Percentiles rank a stretch among this genome's conserved stretches.
Evolutionary conservation across 2,888 invertebrate species (phyloP).

Genomic region (Aleiodes leptofemur): DNA sequence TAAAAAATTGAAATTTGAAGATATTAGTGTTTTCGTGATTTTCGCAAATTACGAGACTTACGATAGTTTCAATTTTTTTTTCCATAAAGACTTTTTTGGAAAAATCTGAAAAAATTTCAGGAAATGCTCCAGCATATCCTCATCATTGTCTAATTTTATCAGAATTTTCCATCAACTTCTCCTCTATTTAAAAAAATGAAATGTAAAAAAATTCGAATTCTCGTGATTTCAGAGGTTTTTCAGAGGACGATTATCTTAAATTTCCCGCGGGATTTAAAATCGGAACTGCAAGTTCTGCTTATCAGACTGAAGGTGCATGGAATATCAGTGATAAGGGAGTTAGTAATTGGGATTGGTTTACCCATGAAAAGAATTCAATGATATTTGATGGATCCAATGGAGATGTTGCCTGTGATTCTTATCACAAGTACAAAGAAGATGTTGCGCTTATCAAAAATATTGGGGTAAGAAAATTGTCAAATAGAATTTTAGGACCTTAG

Average conservation of each 20-base stretch:
- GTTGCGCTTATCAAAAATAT: constrained; percentile 78
- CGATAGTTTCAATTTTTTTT: too few relatives aligned
- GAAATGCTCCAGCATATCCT: too few relatives aligned
- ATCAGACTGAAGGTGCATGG: constrained; percentile 81
- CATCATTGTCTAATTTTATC: too few relatives aligned
- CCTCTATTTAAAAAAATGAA: not conserved
- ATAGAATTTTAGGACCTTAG: too few relatives aligned
- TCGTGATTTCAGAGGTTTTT: not conserved
- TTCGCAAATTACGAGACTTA: too few relatives aligned
- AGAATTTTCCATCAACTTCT: not conserved
- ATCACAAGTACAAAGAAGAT: constrained; percentile 80
- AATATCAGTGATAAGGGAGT: constrained; percentile 78
- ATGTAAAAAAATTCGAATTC: not conserved
- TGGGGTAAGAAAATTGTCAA: constrained; percentile 75
- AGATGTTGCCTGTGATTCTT: constrained; percentile 82
- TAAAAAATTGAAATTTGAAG: too few relatives aligned
- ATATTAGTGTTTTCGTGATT: too few relatives aligned
- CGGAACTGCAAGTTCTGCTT: constrained; percentile 80
- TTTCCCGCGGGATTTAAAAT: constrained; percentile 80
- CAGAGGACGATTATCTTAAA: not conserved
- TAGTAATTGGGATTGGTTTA: constrained; percentile 83
- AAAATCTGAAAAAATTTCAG: too few relatives aligned
- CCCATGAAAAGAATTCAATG: constrained; percentile 77
- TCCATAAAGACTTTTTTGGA: too few relatives aligned
- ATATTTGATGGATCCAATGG: constrained; percentile 79